A percentile compares a stretch with the other conserved stretches of the same genome.
Evolutionary conservation across 2,113 vertebrate genomes (phyloP).

Genomic region (Triplophysa rosa): DNA sequence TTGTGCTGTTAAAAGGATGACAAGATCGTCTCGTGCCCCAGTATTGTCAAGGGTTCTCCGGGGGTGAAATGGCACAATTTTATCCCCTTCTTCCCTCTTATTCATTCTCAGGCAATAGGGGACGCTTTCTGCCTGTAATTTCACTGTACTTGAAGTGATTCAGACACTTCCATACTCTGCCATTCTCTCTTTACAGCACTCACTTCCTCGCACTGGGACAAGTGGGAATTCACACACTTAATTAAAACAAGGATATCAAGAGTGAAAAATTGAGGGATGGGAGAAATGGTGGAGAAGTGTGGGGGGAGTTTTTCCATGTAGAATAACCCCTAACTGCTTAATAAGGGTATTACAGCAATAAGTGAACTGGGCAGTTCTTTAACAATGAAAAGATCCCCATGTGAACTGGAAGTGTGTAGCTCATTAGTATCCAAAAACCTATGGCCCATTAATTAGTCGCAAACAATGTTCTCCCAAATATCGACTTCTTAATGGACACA

Average conservation of each 20-base stretch:
- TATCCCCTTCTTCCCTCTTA: constrained; percentile 40
- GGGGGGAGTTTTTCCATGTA: neutral
- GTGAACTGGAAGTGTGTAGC: constrained; percentile 67
- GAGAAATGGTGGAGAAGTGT: neutral
- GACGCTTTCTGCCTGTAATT: constrained; percentile 42
- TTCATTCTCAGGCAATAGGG: constrained; percentile 25
- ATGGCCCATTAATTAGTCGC: constrained; percentile 74
- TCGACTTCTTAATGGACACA: constrained; percentile 80
- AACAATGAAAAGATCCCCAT: constrained; percentile 61
- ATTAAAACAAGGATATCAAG: constrained; percentile 44
- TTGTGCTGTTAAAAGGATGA: constrained; percentile 46
- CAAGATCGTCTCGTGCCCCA: constrained; percentile 10
- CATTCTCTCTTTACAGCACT: neutral
- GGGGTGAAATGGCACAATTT: constrained; percentile 61
- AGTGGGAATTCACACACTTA: constrained; percentile 40
- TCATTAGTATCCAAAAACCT: constrained; percentile 66
- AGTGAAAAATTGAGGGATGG: constrained; percentile 34
- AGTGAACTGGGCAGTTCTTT: constrained; percentile 56
- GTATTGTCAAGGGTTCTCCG: constrained; percentile 63
- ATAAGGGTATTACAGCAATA: constrained; percentile 63
- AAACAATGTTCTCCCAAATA: constrained; percentile 74
- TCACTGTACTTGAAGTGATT: constrained; percentile 16
- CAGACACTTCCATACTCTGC: neutral
- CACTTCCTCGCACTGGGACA: neutral
- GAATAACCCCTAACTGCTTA: neutral